Evolutionary conservation across 2,888 invertebrate genomes (phyloP).

Genomic region (Meta bourneti): DNA sequence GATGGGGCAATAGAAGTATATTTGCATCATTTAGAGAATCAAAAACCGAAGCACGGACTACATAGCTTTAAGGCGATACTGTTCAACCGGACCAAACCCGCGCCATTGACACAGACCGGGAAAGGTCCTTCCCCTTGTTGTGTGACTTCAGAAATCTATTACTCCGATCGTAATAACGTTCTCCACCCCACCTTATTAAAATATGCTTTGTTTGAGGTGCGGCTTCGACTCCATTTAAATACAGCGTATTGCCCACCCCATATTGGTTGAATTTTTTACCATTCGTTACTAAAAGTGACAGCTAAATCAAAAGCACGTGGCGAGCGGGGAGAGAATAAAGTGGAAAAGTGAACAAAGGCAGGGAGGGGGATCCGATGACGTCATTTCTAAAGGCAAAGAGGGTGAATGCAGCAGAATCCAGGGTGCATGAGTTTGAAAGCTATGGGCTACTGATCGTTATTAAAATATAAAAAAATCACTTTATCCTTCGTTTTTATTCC

Average conservation of each 20-base stretch:
- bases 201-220: conserved; percentile 55
- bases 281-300: conserved; percentile 59
- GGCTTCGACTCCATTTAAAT: conserved; percentile 55
- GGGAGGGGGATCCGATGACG: conserved; percentile 10
- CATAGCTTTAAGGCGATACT: too few species aligned
- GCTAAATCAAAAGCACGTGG: conserved; percentile 58
- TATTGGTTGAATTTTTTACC: conserved; percentile 39
- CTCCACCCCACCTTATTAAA: conserved; percentile 54
- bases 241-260: conserved; percentile 34
- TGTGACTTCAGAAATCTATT: conserved; percentile 41
- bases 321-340: conserved; percentile 19
- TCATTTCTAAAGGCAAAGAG: conserved; percentile 19
- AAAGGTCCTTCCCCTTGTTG: background rate
- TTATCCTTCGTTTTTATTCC: background rate
- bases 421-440: conserved; percentile 1
- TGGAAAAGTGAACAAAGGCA: conserved; percentile 8
- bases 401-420: conserved; percentile 13
- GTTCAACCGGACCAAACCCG: too few species aligned
- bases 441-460: background rate
- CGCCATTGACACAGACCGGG: too few species aligned
- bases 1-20: too few species aligned
- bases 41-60: too few species aligned
- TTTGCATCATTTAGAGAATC: too few species aligned
- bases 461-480: background rate
- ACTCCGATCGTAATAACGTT: conserved; percentile 56